Conservation (phyloP, 1,140 invertebrate species). For the Ceratosolen solmsi region DNA sequence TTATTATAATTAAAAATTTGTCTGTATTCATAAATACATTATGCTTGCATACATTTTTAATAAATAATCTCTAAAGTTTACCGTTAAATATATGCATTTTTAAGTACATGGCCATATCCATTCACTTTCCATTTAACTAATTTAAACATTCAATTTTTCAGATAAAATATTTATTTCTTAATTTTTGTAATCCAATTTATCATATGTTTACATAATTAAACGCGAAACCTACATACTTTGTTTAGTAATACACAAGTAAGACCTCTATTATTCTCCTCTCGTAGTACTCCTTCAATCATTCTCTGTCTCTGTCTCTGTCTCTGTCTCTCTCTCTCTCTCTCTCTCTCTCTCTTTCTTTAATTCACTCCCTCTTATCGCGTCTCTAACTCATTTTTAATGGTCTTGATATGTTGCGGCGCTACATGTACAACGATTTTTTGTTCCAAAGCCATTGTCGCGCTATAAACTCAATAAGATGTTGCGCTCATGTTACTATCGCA, state of each 20-base stretch:
- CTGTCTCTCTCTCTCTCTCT: neutral
- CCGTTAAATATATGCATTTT: too few species aligned
- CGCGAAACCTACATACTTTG: neutral
- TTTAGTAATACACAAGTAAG: conserved; percentile 2
- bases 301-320: neutral
- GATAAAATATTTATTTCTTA: too few species aligned
- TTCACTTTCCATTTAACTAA: too few species aligned
- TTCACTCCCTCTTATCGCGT: conserved; percentile 31
- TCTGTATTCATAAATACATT: too few species aligned
- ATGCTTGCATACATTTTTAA: too few species aligned
- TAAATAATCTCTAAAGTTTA: too few species aligned
- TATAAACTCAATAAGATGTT: conserved; percentile 22
- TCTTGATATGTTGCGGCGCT: conserved; percentile 4
- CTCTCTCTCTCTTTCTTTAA: neutral
- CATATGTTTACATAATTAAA: too few species aligned
- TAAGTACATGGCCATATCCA: too few species aligned
- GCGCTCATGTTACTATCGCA: neutral
- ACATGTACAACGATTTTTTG: neutral
- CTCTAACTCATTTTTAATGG: conserved; percentile 41
- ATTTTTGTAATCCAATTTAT: too few species aligned
- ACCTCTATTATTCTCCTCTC: neutral
- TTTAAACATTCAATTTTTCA: too few species aligned
- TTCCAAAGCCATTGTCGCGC: conserved; percentile 9
- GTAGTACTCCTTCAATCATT: neutral
- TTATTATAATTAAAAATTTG: too few species aligned